Evolutionary conservation across 2,888 invertebrate genomes (phyloP), one percentile per base, ranked within the genome.

Genomic region (Sinotaia quadrata): DNA sequence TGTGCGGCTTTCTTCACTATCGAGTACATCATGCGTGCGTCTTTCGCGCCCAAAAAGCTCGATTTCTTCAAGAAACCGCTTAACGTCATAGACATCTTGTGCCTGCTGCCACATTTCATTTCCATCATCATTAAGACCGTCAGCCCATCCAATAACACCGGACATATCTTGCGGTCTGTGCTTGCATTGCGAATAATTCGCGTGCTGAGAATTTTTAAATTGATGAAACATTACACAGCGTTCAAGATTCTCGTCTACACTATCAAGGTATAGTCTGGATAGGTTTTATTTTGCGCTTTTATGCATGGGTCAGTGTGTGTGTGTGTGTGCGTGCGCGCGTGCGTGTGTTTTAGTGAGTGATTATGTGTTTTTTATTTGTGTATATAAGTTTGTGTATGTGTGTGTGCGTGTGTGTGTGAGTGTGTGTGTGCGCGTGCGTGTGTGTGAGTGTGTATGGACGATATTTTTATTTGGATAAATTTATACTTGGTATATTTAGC

Each of bases 211-310:
- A 86, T 87, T 56, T 87, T 87, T 71, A 87, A 87, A 74, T 81
- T 87, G n/a, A 87, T 87, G 87, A 87, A 87, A 67, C 87, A 87
- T 68, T 87, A 87, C 78, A 84, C 81, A 56, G 87, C 87, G 8
- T 87, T 87, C 75, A 87, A 87, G 61, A 74, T 74, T 24, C 67
- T 74, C 2, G 73, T 74, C 10, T 74, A 74, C 57, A 74, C 73
- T 37, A 73, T 73, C 31, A 73, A 73, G 56, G 65, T 65, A 18
- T 41, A n/a, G n/a, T n/a, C n/a, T n/a, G n/a, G n/a, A n/a, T n/a
- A n/a, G n/a, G n/a, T n/a, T n/a, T n/a, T n/a, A n/a, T n/a, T n/a
- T n/a, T n/a, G n/a, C n/a, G n/a, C n/a, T n/a, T n/a, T n/a, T n/a
- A n/a, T n/a, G n/a, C n/a, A n/a, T n/a, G n/a, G n/a, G n/a, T n/a